These are phyloP conservation scores for Grus americana DNA, from an alignment of 2,113 vertebrate genomes.

Conservation along the genomic window DNA sequence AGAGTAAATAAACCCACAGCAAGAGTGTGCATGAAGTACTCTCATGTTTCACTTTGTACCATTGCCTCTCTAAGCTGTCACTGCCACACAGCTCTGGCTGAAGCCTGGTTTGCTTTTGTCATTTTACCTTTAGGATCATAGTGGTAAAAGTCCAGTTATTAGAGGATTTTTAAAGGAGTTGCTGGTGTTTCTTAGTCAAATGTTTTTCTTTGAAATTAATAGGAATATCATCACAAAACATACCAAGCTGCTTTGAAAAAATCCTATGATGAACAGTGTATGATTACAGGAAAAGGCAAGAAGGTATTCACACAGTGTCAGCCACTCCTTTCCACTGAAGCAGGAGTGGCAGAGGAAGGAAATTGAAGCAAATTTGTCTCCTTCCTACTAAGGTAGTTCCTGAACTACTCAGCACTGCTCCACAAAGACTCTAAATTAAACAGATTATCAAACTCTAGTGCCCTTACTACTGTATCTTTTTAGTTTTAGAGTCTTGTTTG, in stretches of 20 bases:
- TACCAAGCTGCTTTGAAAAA: neutral
- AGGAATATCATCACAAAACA: neutral
- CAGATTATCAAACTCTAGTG: neutral
- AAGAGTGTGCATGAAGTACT: neutral
- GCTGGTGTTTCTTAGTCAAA: neutral
- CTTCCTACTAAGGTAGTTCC: neutral
- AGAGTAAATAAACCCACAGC: neutral
- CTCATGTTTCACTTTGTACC: neutral
- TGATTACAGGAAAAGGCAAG: neutral
- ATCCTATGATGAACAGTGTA: neutral
- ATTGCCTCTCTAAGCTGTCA: neutral
- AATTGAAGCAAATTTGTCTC: neutral
- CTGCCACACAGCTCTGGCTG: neutral
- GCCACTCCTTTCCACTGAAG: neutral
- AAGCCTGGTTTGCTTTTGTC: neutral
- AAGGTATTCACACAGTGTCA: neutral
- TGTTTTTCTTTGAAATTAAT: neutral
- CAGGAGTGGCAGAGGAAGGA: neutral
- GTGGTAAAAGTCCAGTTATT: neutral
- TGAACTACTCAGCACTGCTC: neutral
- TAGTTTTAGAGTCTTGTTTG: neutral
- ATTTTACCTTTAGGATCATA: neutral
- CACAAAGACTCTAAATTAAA: neutral
- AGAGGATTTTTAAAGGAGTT: neutral
- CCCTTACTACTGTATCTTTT: neutral